A percentile compares a stretch with the other conserved stretches of the same genome.
phyloP scores from a whole-genome alignment of 2,797 vertebrate species.

The Pseudochirops cupreus region DNA sequence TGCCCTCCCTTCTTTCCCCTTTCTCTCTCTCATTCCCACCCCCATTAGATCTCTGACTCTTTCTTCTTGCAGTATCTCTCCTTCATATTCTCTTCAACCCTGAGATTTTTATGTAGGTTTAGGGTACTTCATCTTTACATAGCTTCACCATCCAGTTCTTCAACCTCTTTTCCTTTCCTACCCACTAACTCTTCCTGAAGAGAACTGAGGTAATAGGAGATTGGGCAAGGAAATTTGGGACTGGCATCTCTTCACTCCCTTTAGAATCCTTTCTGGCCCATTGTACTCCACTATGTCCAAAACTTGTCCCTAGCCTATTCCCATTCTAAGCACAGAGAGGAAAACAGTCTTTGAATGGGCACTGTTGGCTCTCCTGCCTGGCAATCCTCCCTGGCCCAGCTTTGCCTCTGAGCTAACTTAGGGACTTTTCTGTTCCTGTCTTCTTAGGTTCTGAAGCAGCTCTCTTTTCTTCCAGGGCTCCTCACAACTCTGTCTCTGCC shows the following conservation, averaged over 20 bases:
- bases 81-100: not conserved
- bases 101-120: not conserved
- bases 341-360: slow-evolving; percentile 23
- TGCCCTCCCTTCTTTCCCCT: not conserved
- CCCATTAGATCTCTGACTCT: slow-evolving; percentile 7
- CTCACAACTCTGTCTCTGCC: not conserved
- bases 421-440: slow-evolving; percentile 8
- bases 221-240: not conserved
- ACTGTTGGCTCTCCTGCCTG: slow-evolving; percentile 4
- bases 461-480: not conserved
- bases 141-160: not conserved
- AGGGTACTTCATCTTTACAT: not conserved
- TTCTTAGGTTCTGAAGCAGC: not conserved
- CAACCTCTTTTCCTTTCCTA: not conserved
- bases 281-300: not conserved
- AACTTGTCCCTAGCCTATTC: not conserved
- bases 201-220: not conserved
- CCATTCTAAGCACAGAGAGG: not conserved
- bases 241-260: not conserved
- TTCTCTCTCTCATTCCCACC: not conserved
- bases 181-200: slow-evolving; percentile 39
- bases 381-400: not conserved
- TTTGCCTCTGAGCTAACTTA: not conserved
- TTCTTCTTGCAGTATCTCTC: not conserved
- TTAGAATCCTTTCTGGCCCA: not conserved